A percentile compares a stretch with the other conserved stretches of the same genome.
Conservation (phyloP, 2,113 vertebrate genomes). For the Sapajus apella region DNA sequence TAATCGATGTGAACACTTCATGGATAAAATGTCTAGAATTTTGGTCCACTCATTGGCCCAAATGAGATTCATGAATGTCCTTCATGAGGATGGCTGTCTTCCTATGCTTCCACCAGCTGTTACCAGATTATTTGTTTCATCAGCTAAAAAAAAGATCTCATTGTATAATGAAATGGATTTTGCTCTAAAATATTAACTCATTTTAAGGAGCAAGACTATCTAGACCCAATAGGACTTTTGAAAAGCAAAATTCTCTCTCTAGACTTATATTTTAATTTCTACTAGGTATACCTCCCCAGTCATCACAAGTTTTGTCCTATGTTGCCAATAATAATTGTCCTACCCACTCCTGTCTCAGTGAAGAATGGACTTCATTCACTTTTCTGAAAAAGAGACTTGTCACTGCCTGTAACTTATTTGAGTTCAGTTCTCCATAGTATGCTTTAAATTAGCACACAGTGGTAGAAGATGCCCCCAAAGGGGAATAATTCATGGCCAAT, state of each 20-base stretch:
- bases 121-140: not conserved
- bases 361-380: constrained; percentile 41
- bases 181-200: constrained; percentile 6
- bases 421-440: constrained; percentile 27
- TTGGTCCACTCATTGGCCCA: not conserved
- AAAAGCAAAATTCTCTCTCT: not conserved
- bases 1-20: not conserved
- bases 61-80: not conserved
- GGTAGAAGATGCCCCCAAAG: constrained; percentile 37
- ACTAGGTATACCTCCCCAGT: not conserved
- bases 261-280: constrained; percentile 42
- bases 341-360: not conserved
- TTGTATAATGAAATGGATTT: not conserved
- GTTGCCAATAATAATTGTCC: constrained; percentile 51
- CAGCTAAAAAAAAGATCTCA: not conserved
- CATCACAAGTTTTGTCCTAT: not conserved
- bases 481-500: constrained; percentile 50
- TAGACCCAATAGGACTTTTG: not conserved
- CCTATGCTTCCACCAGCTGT: not conserved
- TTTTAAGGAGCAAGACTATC: not conserved
- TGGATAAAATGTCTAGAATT: not conserved
- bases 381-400: constrained; percentile 57
- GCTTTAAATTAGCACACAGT: constrained; percentile 65
- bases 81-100: not conserved
- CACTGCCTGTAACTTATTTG: constrained; percentile 53